These are phyloP conservation scores for Gymnopithys bicolor DNA, from an alignment of 2,797 vertebrate species.

Conservation along the genomic window DNA sequence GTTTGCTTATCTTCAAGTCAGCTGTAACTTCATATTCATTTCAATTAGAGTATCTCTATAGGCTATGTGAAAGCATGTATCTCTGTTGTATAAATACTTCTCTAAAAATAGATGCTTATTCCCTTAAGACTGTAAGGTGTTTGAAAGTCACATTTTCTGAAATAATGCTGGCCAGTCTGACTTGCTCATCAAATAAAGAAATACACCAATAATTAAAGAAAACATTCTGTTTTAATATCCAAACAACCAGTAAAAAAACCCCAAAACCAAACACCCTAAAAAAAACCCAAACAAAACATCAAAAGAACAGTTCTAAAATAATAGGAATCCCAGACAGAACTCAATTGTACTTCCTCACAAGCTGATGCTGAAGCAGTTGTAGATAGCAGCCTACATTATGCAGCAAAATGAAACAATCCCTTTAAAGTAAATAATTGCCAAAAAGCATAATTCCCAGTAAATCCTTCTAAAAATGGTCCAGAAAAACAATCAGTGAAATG, in stretches of 20 bases:
- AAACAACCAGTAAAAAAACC: neutral
- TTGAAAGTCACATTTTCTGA: neutral
- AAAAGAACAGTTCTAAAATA: neutral
- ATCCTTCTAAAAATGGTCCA: neutral
- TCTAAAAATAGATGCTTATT: conserved; percentile 25
- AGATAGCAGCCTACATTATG: neutral
- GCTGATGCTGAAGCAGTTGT: neutral
- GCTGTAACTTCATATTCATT: neutral
- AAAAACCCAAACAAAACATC: rapidly evolving
- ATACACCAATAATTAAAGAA: neutral
- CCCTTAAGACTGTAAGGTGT: neutral
- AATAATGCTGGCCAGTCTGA: conserved; percentile 27
- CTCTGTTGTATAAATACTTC: neutral
- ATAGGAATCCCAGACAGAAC: neutral
- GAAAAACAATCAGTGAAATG: neutral
- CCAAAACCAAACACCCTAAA: too few species aligned
- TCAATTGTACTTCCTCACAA: neutral
- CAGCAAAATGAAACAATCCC: neutral
- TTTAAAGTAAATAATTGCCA: neutral
- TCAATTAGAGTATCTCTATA: neutral
- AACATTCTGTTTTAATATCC: neutral
- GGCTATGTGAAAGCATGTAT: neutral
- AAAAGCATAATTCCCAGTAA: conserved; percentile 6
- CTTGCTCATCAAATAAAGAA: conserved; percentile 2
- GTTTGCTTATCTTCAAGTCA: neutral